phyloP scores from a whole-genome alignment of 2,888 invertebrate species.

The Macrophya alboannulata region DNA sequence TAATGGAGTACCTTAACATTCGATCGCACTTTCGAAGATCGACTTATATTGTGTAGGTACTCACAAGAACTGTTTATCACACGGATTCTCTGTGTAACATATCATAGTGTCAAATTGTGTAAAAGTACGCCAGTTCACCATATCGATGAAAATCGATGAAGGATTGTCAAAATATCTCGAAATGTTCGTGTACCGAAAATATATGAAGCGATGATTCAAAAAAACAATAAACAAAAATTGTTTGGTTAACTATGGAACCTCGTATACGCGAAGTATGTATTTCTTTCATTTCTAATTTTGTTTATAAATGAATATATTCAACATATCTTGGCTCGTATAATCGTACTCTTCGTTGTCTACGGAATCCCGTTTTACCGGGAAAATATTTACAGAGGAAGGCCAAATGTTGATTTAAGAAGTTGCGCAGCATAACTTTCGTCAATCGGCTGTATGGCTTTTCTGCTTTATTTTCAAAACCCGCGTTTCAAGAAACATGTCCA shows the following conservation, averaged over 20 bases:
- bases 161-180: background rate
- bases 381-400: constrained; percentile 40
- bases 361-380: constrained; percentile 26
- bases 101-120: background rate
- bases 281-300: background rate
- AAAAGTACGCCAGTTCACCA: background rate
- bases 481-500: constrained; percentile 2
- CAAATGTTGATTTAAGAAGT: constrained; percentile 45
- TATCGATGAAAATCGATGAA: background rate
- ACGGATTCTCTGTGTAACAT: background rate
- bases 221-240: constrained; percentile 8
- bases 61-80: background rate
- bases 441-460: constrained; percentile 36
- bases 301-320: constrained; percentile 17
- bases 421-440: constrained; percentile 24
- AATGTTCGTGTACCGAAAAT: background rate
- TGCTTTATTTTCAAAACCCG: constrained; percentile 30
- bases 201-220: background rate
- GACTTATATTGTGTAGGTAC: background rate
- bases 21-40: no score
- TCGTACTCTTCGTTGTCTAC: constrained; percentile 24
- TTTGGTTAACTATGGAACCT: background rate
- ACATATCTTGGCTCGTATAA: background rate
- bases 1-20: background rate
- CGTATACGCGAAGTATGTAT: background rate